Percentiles rank a stretch among this genome's conserved stretches.
Conservation (phyloP, 2,797 vertebrate genomes). For the Coranthus polyacanthus region DNA sequence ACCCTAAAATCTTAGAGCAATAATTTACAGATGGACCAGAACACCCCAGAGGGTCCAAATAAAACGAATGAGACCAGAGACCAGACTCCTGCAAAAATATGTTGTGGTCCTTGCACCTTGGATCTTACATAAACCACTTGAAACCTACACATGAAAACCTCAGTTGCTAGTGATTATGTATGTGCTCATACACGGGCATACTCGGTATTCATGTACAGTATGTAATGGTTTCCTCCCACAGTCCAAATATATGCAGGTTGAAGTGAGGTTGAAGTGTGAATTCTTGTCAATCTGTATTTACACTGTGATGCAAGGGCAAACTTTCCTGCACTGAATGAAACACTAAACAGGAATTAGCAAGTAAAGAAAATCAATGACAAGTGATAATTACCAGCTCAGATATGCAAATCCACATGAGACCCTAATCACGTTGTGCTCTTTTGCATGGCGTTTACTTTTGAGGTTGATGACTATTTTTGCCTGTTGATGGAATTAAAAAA, state of each 20-base stretch:
- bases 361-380: constrained; percentile 44
- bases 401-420: constrained; percentile 35
- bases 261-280: constrained; percentile 19
- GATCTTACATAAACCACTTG: too few species aligned
- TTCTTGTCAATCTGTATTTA: constrained; percentile 40
- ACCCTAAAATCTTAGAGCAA: too few species aligned
- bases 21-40: too few species aligned
- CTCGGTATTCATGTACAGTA: too few species aligned
- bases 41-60: too few species aligned
- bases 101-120: too few species aligned
- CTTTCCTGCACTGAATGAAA: constrained; percentile 25
- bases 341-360: constrained; percentile 29
- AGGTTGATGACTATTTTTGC: constrained; percentile 18
- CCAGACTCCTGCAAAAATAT: too few species aligned
- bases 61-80: too few species aligned
- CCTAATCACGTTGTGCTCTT: constrained; percentile 5
- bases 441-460: constrained; percentile 23
- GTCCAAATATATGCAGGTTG: constrained; percentile 13
- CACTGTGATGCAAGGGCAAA: constrained; percentile 25
- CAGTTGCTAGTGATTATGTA: too few species aligned
- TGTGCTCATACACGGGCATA: too few species aligned
- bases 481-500: constrained; percentile 3
- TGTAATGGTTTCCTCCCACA: constrained; percentile 21
- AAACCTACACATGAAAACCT: too few species aligned
- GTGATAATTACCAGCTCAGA: constrained; percentile 42